Base-by-base conservation (phyloP, 2,797 vertebrate genomes). In the Pseudomugil tenellus region DNA sequence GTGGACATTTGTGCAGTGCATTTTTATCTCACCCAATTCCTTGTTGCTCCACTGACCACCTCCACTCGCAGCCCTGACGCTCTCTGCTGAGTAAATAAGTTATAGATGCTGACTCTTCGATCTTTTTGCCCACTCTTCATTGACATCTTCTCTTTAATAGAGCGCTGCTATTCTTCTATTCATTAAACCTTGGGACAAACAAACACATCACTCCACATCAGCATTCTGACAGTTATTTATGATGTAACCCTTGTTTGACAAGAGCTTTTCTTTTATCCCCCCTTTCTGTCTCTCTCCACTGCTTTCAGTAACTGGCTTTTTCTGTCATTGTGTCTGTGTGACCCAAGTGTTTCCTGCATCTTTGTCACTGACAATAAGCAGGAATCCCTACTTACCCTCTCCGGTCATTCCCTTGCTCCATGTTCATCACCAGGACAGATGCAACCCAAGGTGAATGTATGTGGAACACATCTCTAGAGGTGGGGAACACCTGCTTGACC, bases 361-460 rank as follows among this genome's bases (percentile, higher is more conserved):
- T 69, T 35, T 53, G 58, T 74, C 1, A 10, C 63, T 70, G 46
- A 73, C 54, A 63, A 70, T 71, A 72, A 70, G 64, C 63, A 76
- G 51, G 67, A 81, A 82, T 83, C 85, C 72, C 76, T 53, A 69
- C 83, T 85, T 67, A 66, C 60, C 61, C 57, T 17, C 63, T 58
- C 61, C 58, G 69, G 68, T 72, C 53, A 76, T 83, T 76, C 86
- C 78, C 43, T 54, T 79, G 79, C 76, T 75, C 71, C 5, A 25
- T 69, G 79, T 68, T 77, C 70, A 59, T 67, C 57, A 74, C 35
- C 81, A 83, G 87, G 86, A 86, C 88, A 90, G 80, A 83, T 79
- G 51, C 81, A 79, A 85, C 84, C 83, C 91, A 89, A 91, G 88
- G 90, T 92, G 82, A 91, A 72, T 83, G 67, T 76, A 89, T 89